Base-by-base conservation (phyloP, 2,797 vertebrate genomes). In the Poeciliopsis infans region DNA sequence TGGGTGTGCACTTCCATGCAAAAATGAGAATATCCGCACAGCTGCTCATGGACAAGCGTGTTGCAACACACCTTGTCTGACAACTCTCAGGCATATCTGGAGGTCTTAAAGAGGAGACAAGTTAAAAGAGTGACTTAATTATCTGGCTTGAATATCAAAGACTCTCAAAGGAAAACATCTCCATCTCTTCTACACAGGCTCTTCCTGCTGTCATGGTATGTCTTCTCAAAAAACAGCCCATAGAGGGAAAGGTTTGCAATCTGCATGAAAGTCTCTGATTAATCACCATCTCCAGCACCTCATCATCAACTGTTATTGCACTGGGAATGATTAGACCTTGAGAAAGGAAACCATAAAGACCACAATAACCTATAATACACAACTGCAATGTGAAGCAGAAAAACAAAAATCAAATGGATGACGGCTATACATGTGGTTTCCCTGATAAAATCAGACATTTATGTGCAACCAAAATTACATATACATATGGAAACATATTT, bases 41-140 rank as follows among this genome's bases (percentile, higher is more conserved):
- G 96, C 95, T 96, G 95, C 96, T 94, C 91, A 90, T 74, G 91
- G 93, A 94, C 90, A 94, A 96, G 95, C 96, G 95, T 96, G 96
- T 97, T 94, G 95, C 95, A 92, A 94, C 96, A 95, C 96, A 96
- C 96, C 96, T 96, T 95, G 94, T 96, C 93, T 83, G 95, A 95
- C 94, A 95, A 96, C 96, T 96, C 97, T 95, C 91, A 89, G 93
- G 92, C 92, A 90, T 96, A 96, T 97, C 95, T 97, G 96, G 95
- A 96, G 95, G 94, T 95, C 93, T 97, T 92, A 94, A 95, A 94
- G 90, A 94, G 93, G 75, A 95, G 90, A 93, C 84, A 91, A 92
- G 92, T 96, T 90, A 87, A 91, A 95, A 95, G 88, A 90, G 87
- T 66, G 11, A 87, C 81, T 90, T 93, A 83, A 92, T 93, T 92